A percentile compares a stretch with the other conserved stretches of the same genome.
Evolutionary conservation across 2,888 invertebrate genomes (phyloP).

Genomic region (Eubasilissa splendida): DNA sequence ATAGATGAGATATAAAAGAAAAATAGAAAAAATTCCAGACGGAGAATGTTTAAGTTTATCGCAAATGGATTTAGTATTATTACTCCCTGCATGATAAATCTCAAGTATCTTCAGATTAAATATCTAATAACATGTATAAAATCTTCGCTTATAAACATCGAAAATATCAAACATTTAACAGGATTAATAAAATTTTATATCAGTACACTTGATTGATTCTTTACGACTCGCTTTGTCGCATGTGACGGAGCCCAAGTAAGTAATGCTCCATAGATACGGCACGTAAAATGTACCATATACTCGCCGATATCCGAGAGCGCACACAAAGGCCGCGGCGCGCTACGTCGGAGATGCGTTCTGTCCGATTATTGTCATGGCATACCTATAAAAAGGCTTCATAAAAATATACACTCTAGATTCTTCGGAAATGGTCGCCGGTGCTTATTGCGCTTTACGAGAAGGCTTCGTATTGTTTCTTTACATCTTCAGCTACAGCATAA

Average conservation of each 20-base stretch:
- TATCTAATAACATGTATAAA: too few relatives aligned
- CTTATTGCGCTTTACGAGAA: constrained; percentile 42
- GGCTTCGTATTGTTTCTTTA: constrained; percentile 51
- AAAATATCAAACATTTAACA: constrained; percentile 22
- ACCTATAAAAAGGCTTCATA: constrained; percentile 54
- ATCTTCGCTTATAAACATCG: neutral
- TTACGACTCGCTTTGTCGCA: constrained; percentile 33
- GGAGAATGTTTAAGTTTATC: too few relatives aligned
- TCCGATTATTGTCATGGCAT: constrained; percentile 55
- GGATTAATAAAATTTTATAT: constrained; percentile 28
- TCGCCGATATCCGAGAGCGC: constrained; percentile 15
- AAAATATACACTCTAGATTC: constrained; percentile 43
- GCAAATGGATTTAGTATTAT: too few relatives aligned
- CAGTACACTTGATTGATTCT: constrained; percentile 32
- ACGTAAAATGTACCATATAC: constrained; percentile 31
- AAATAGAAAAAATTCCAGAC: too few relatives aligned
- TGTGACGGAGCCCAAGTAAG: constrained; percentile 7
- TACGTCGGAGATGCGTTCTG: constrained; percentile 20
- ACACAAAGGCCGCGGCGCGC: constrained; percentile 29
- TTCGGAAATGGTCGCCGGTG: neutral
- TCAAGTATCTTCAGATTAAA: too few relatives aligned
- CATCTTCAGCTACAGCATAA: constrained; percentile 49
- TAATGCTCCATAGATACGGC: constrained; percentile 5
- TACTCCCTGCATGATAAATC: too few relatives aligned
- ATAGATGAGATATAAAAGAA: too few relatives aligned